These are phyloP conservation scores for human (Homo sapiens) DNA, from an alignment of 2,113 vertebrate species.

Conservation along the genomic window GRCh38 chr7:115572501-115573000, in stretches of 20 bases:
- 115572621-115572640: neutral
- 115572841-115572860: neutral
- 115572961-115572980: slow-evolving; percentile 29
- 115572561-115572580: neutral
- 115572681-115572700: neutral
- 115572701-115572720: neutral
- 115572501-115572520: neutral
- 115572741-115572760: neutral
- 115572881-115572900: neutral
- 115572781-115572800: neutral
- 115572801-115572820: neutral
- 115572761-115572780: neutral
- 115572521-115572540: neutral
- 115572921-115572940: slow-evolving; percentile 29
- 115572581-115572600: neutral
- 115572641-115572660: neutral
- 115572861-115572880: neutral
- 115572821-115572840: neutral
- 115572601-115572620: neutral
- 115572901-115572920: neutral
- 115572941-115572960: neutral
- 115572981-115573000: neutral
- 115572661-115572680: neutral
- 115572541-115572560: neutral
- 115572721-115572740: neutral